Evolutionary conservation across 2,113 vertebrate species (phyloP).

Genomic region (Ptilorrhoa leucosticta): DNA sequence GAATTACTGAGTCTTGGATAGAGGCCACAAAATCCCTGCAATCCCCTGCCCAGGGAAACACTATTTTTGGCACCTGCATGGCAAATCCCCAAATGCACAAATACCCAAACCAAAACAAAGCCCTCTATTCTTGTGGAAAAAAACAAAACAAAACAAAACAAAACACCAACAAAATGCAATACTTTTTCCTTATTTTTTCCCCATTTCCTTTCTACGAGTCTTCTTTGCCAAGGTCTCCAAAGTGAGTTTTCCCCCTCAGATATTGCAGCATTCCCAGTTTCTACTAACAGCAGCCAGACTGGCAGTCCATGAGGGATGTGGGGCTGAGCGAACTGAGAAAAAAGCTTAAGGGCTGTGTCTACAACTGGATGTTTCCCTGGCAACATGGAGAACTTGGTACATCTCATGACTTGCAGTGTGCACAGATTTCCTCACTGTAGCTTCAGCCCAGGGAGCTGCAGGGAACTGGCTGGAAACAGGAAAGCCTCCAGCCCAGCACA

Average conservation of each 20-base stretch:
- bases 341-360: constrained; percentile 21
- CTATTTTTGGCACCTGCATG: background rate
- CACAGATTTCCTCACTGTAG: background rate
- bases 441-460: background rate
- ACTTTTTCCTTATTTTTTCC: background rate
- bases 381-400: constrained; percentile 33
- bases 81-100: background rate
- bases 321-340: background rate
- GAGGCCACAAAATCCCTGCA: background rate
- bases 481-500: background rate
- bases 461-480: background rate
- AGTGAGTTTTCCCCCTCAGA: background rate
- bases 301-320: background rate
- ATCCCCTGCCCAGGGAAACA: background rate
- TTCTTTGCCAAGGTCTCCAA: background rate
- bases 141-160: accelerated
- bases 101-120: background rate
- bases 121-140: background rate
- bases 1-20: background rate
- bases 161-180: background rate
- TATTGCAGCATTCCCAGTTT: background rate
- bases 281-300: background rate
- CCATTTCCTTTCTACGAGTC: background rate
- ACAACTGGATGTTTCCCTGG: constrained; percentile 35
- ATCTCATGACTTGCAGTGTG: background rate